Base-by-base conservation (phyloP, 1,140 invertebrate species). In the Pectinophora gossypiella region DNA sequence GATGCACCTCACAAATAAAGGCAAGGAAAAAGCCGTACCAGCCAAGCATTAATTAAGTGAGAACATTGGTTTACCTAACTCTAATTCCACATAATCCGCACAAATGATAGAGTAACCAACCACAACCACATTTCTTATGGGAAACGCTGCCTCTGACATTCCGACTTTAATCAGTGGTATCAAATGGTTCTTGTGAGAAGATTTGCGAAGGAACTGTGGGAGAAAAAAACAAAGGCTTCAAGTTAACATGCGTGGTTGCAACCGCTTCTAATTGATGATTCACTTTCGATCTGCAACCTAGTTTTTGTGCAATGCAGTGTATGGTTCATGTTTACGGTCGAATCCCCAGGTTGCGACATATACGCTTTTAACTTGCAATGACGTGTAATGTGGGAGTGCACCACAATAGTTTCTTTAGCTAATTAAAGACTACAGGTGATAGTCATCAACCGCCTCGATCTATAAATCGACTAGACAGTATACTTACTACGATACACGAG, bases 221-320 rank as follows among this genome's bases (percentile, higher is more conserved):
- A 65, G 36, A 22, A 43, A 20, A 32, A 55, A 66, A 74, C 72
- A 72, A 77, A 68, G 59, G 54, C 51, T n/a, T n/a, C 44, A 49
- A 43, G 36, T 51, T 51, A 49, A 32, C 48, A 43, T 19, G 20
- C 61, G 43, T 53, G 27, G 48, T 23, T 59, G 59, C 60, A 59
- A 68, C 59, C 32, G 51, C 27, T n/a, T 60, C 64, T 75, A 76
- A 80, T 75, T 77, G 72, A 65, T 73, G 72, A 72, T 59, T 75
- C 67, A 70, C 67, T 69, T 71, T 72, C 66, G 62, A 38, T 51
- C 38, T 36, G 48, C 43, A 27, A 43, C 48, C 48, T 19, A 51
- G 36, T 51, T 50, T 51, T 18, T 51, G 23, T 46, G 48, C 21
- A 46, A 46, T 46, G n/a, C 23, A 40, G 13, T 18, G 36, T 40